A percentile compares a stretch with the other conserved stretches of the same genome.
These are phyloP conservation scores for Scarus forsteni DNA, from an alignment of 2,797 vertebrate species.

Conservation along the genomic window DNA sequence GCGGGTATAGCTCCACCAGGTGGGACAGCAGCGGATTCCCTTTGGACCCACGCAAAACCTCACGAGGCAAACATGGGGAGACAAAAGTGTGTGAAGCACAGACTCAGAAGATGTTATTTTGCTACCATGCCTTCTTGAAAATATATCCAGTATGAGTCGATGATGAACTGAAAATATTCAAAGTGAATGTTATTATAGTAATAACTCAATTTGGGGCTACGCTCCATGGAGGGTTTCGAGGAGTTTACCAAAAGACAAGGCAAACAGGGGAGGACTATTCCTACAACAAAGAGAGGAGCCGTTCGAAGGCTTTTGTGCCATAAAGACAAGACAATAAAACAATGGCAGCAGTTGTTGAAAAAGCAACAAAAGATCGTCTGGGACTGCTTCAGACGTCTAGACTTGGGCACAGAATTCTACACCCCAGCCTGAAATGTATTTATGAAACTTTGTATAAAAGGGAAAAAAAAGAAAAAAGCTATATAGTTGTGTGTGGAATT, in stretches of 20 bases:
- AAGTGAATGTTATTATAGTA: slow-evolving; percentile 82
- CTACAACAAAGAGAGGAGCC: slow-evolving; percentile 51
- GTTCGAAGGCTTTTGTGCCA: slow-evolving; percentile 84
- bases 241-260: slow-evolving; percentile 74
- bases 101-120: slow-evolving; percentile 84
- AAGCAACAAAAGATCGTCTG: slow-evolving; percentile 62
- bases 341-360: slow-evolving; percentile 29
- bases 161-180: slow-evolving; percentile 84
- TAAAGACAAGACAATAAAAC: slow-evolving; percentile 67
- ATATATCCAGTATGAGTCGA: slow-evolving; percentile 68
- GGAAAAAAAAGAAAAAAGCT: slow-evolving; percentile 74
- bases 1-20: slow-evolving; percentile 90
- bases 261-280: slow-evolving; percentile 56
- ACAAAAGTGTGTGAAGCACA: slow-evolving; percentile 57
- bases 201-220: slow-evolving; percentile 82
- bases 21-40: background rate
- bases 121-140: slow-evolving; percentile 84
- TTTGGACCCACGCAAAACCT: slow-evolving; percentile 22
- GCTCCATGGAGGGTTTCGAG: slow-evolving; percentile 57
- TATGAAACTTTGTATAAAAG: slow-evolving; percentile 91
- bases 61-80: slow-evolving; percentile 27
- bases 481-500: slow-evolving; percentile 87
- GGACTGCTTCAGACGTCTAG: slow-evolving; percentile 67
- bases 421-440: slow-evolving; percentile 94
- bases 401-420: slow-evolving; percentile 71